Evolutionary conservation across 1,140 invertebrate species (phyloP).

Genomic region (Glossosoma conforme): DNA sequence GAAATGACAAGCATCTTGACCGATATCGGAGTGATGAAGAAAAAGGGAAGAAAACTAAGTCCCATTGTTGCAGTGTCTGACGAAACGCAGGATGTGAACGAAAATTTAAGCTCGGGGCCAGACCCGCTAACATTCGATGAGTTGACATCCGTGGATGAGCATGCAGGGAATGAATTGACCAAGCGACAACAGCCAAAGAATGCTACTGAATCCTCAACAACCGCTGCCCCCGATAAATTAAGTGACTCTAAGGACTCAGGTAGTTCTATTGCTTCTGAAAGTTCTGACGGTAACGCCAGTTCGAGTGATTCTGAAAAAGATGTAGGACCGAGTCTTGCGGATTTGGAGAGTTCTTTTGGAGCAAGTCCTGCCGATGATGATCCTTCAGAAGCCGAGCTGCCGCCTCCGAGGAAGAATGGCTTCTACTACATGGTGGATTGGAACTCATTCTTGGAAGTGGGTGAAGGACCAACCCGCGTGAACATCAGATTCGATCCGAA

Average conservation of each 20-base stretch:
- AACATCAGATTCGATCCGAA: constrained; percentile 74
- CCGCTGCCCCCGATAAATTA: constrained; percentile 36
- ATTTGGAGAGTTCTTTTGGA: constrained; percentile 73
- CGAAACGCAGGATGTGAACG: not conserved
- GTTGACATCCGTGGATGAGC: constrained; percentile 2
- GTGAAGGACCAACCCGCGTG: constrained; percentile 69
- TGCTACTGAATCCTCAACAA: constrained; percentile 18
- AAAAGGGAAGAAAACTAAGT: constrained; percentile 9
- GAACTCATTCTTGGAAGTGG: constrained; percentile 79
- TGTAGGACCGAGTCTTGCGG: constrained; percentile 51
- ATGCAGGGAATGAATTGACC: constrained; percentile 35
- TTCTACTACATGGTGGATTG: constrained; percentile 80
- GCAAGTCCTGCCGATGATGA: constrained; percentile 49
- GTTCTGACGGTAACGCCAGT: too few relatives aligned
- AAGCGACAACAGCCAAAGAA: constrained; percentile 26
- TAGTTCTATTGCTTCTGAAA: too few relatives aligned
- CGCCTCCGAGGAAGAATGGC: constrained; percentile 63
- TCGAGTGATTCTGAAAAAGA: constrained; percentile 33
- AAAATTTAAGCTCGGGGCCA: constrained; percentile 9
- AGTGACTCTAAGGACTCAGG: too few relatives aligned
- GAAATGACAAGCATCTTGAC: constrained; percentile 27
- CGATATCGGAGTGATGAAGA: constrained; percentile 26
- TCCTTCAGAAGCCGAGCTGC: constrained; percentile 54
- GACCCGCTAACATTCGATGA: constrained; percentile 24
- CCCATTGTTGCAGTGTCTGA: not conserved